These are phyloP conservation scores for Eurypyga helias DNA, from an alignment of 2,113 vertebrate genomes.

Conservation along the genomic window DNA sequence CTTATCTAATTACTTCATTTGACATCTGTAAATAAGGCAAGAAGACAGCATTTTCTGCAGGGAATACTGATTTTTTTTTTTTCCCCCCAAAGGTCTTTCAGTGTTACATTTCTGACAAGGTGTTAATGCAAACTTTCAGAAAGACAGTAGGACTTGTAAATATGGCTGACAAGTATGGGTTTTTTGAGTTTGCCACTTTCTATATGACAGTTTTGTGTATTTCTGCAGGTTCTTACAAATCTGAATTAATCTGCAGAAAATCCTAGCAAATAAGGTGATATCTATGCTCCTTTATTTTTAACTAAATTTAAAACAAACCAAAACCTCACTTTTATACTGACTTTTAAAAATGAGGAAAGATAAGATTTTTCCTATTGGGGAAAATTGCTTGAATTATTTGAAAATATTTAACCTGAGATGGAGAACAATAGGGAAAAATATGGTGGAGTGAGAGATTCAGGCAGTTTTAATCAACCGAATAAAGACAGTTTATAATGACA, in stretches of 20 bases:
- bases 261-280: neutral
- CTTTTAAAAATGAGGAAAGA: neutral
- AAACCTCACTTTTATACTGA: neutral
- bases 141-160: neutral
- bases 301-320: neutral
- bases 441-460: neutral
- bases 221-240: neutral
- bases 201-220: neutral
- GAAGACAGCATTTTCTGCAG: neutral
- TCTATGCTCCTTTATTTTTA: neutral
- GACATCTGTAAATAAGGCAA: neutral
- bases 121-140: neutral
- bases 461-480: neutral
- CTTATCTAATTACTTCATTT: neutral
- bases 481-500: neutral
- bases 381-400: neutral
- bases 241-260: neutral
- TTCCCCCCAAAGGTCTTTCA: neutral
- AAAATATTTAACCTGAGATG: neutral
- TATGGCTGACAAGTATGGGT: neutral
- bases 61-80: neutral
- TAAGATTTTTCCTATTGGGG: neutral
- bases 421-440: neutral
- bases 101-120: neutral
- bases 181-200: neutral